These are phyloP conservation scores for Drosophila putrida DNA, from an alignment of 2,888 invertebrate species.

Conservation along the genomic window DNA sequence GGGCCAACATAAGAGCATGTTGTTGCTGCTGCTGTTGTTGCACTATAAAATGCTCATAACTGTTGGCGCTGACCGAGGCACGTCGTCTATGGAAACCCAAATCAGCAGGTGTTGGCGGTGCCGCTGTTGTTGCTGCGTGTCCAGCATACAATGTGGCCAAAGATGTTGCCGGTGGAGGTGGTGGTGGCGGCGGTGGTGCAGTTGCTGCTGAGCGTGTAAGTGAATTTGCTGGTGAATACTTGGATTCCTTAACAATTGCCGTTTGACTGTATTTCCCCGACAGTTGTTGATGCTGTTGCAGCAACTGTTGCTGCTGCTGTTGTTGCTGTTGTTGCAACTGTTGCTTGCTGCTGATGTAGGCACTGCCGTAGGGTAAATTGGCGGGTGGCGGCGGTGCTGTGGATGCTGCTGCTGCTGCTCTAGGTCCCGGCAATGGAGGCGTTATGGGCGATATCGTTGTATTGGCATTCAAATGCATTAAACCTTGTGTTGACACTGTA, in stretches of 20 bases:
- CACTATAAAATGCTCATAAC: slow-evolving; percentile 80
- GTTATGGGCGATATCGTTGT: slow-evolving; percentile 85
- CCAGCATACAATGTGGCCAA: slow-evolving; percentile 65
- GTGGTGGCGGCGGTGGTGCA: slow-evolving; percentile 59
- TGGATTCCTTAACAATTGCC: slow-evolving; percentile 55
- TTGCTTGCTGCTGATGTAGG: slow-evolving; percentile 60
- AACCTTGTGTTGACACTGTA: slow-evolving; percentile 84
- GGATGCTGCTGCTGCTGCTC: slow-evolving; percentile 63
- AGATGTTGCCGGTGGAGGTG: slow-evolving; percentile 42
- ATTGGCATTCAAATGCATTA: slow-evolving; percentile 84
- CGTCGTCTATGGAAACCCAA: slow-evolving; percentile 80
- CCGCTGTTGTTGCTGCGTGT: slow-evolving; percentile 37
- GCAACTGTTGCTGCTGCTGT: slow-evolving; percentile 26
- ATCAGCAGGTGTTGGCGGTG: slow-evolving; percentile 65
- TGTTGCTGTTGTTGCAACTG: slow-evolving; percentile 38
- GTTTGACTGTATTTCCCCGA: slow-evolving; percentile 57
- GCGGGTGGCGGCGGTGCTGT: slow-evolving; percentile 72
- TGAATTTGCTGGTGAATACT: slow-evolving; percentile 58
- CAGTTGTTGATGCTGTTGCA: slow-evolving; percentile 26
- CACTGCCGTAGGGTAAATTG: slow-evolving; percentile 69
- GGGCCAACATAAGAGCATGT: slow-evolving; percentile 67
- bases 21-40: slow-evolving; percentile 81
- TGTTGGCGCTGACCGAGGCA: slow-evolving; percentile 76
- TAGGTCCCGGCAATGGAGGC: slow-evolving; percentile 76
- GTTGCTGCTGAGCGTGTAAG: slow-evolving; percentile 48